These are phyloP conservation scores for Rhea pennata DNA, from an alignment of 2,113 vertebrate genomes.

Conservation along the genomic window DNA sequence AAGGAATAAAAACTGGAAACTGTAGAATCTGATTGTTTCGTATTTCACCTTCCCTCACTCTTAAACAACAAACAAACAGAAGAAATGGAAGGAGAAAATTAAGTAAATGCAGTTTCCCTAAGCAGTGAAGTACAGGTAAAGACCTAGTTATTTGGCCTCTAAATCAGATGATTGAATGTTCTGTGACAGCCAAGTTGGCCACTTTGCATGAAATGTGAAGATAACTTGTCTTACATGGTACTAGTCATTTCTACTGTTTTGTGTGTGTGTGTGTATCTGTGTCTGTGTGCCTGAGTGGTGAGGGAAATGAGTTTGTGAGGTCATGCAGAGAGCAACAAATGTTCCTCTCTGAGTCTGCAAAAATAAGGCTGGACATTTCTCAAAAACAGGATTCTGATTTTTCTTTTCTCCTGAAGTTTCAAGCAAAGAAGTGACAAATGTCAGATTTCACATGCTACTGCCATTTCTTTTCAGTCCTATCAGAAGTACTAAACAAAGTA, in stretches of 20 bases:
- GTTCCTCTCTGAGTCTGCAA: not conserved
- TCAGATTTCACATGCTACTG: not conserved
- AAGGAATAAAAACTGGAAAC: not conserved
- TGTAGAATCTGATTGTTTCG: not conserved
- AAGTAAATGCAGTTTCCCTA: not conserved
- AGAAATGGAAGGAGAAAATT: not conserved
- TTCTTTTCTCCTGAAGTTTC: not conserved
- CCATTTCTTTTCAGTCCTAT: not conserved
- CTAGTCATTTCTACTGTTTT: not conserved
- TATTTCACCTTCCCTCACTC: not conserved
- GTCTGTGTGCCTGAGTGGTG: not conserved
- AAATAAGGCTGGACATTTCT: not conserved
- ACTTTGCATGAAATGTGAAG: not conserved
- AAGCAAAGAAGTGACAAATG: not conserved
- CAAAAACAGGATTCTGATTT: not conserved
- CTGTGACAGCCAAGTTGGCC: not conserved
- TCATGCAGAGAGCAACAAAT: accelerated
- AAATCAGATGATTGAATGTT: not conserved
- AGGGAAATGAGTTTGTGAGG: too few relatives aligned
- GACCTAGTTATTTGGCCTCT: not conserved
- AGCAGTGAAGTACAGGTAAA: not conserved
- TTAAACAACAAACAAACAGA: not conserved
- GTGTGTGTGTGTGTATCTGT: not conserved
- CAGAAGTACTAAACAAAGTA: not conserved
- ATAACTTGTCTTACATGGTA: not conserved